Evolutionary conservation across 2,113 vertebrate genomes (phyloP), one percentile per base, ranked within the genome.

Genomic region (Solea senegalensis): DNA sequence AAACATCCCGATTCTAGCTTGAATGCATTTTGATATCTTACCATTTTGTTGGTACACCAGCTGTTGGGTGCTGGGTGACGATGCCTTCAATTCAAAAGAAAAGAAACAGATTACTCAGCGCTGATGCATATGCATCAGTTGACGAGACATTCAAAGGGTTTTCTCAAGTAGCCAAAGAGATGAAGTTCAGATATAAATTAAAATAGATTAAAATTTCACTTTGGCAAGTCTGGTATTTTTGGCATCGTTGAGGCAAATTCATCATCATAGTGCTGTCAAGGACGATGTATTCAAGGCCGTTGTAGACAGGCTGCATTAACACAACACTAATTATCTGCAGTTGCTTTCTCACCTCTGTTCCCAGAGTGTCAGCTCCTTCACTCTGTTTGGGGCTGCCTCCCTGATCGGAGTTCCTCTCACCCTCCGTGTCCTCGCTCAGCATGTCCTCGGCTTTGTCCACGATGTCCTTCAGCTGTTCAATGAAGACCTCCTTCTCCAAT

Each of bases 391-490:
- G 94, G 86, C 94, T 96, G 7, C 83, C 84, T 53, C 92, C 94
- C 2, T 94, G 93, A 65, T 95, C 95, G 1, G 94, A 95, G 81
- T 90, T 93, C 70, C 94, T 93, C 80, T 97, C 97, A 9, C 92
- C 95, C 68, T 97, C 97, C 0, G 95, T 94, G 76, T 98, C 97
- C 86, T 99, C 98, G 41, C 95, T 97, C 55, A 99, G 92, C 95
- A 98, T 96, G 90, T 99, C 98, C 90, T 98, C 97, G 0, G 97
- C 98, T 84, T 98, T 99, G 90, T 99, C 98, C 78, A 99, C 97
- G 9, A 99, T 96, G 66, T 99, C 98, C 82, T 98, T 99, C 91
- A 99, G 95, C 86, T 98, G 98, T 72, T 99, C 97, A 3, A 99
- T 99, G 64, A 99, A 99, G 0, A 94, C 94, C 83, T 99, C 98